Evolutionary conservation across 1,140 invertebrate genomes (phyloP).

Genomic region (Nasonia longicornis): DNA sequence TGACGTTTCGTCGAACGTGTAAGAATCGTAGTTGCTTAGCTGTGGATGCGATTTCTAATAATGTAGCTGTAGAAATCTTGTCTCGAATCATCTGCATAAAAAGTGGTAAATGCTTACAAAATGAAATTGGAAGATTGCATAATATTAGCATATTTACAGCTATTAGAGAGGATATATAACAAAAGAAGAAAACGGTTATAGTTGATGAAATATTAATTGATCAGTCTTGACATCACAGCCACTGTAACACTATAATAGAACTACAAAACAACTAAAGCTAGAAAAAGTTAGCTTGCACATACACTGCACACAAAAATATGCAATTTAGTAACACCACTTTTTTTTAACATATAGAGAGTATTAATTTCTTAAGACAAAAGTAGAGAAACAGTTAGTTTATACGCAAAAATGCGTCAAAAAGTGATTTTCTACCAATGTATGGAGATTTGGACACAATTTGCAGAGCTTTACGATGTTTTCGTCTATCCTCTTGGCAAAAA

Average conservation of each 20-base stretch:
- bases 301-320: not conserved
- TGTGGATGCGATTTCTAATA: slow-evolving; percentile 79
- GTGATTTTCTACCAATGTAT: slow-evolving; percentile 70
- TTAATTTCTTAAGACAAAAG: not conserved
- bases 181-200: slow-evolving; percentile 7
- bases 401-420: slow-evolving; percentile 25
- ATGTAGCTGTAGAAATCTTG: slow-evolving; percentile 82
- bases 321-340: not conserved
- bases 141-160: not conserved
- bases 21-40: slow-evolving; percentile 76
- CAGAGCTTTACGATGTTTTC: slow-evolving; percentile 71
- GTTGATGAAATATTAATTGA: slow-evolving; percentile 7
- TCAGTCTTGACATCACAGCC: slow-evolving; percentile 20
- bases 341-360: not conserved
- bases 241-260: not conserved
- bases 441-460: slow-evolving; percentile 72
- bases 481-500: slow-evolving; percentile 73
- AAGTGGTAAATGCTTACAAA: slow-evolving; percentile 1
- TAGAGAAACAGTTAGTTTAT: slow-evolving; percentile 13
- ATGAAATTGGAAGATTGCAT: not conserved
- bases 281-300: not conserved
- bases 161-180: not conserved
- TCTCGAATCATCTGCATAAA: slow-evolving; percentile 78
- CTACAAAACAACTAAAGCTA: not conserved
- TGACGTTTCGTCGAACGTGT: slow-evolving; percentile 79